Evolutionary conservation across 2,797 vertebrate genomes (phyloP).

Genomic region (Cryptoprocta ferox): DNA sequence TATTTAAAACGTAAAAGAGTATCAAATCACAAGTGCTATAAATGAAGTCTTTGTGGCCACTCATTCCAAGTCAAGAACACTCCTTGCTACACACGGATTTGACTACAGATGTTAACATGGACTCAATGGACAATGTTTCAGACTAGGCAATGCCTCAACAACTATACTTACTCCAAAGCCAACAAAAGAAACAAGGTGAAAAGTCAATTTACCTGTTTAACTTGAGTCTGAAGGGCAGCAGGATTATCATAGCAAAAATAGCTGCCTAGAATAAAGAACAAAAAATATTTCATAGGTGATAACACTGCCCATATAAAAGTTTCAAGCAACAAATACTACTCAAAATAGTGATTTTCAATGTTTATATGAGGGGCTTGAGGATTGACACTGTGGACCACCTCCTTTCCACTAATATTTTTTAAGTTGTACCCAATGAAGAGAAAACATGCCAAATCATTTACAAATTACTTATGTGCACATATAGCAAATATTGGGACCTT

Average conservation of each 20-base stretch:
- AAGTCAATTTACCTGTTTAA: conserved; percentile 88
- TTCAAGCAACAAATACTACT: background rate
- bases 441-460: background rate
- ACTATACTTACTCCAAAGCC: background rate
- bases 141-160: background rate
- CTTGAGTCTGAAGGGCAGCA: conserved; percentile 93
- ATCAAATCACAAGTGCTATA: background rate
- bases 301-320: background rate
- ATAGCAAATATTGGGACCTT: background rate
- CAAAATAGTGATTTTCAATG: background rate
- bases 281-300: background rate
- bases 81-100: background rate
- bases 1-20: background rate
- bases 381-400: background rate
- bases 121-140: background rate
- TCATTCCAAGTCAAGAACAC: background rate
- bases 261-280: conserved; percentile 89
- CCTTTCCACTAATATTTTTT: background rate
- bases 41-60: background rate
- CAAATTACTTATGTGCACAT: background rate
- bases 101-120: background rate
- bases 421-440: background rate
- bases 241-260: conserved; percentile 99
- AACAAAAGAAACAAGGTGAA: background rate
- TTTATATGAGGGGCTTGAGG: background rate